Conservation (phyloP, 2,113 vertebrate species). For the Neoarius graeffei region DNA sequence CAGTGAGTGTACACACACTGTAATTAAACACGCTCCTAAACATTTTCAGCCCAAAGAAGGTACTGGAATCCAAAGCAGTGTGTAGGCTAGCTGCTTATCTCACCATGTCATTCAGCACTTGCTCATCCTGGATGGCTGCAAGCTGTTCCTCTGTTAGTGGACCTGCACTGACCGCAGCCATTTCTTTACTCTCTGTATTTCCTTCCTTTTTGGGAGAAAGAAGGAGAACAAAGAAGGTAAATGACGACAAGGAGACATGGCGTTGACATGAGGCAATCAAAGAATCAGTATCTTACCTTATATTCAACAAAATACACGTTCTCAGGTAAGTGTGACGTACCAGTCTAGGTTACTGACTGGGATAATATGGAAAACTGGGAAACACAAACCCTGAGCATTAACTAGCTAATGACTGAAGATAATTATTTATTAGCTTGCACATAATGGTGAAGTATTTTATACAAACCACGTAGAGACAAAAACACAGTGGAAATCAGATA, state of each 20-base stretch:
- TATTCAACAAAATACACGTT: background rate
- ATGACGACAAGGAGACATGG: background rate
- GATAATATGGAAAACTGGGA: background rate
- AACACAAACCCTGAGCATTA: background rate
- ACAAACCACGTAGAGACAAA: background rate
- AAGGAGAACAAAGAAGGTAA: background rate
- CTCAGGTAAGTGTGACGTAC: background rate
- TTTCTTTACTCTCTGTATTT: constrained; percentile 2
- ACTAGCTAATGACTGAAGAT: background rate
- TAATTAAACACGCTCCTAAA: constrained; percentile 21
- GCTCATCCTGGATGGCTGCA: constrained; percentile 86
- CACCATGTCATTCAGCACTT: constrained; percentile 93
- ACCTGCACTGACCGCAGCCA: constrained; percentile 36
- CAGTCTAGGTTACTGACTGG: background rate
- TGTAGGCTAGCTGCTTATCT: constrained; percentile 37
- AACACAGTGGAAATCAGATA: background rate
- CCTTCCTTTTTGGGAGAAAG: background rate
- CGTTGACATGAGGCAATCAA: no score
- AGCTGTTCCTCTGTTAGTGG: constrained; percentile 75
- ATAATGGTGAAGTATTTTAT: background rate
- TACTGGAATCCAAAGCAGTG: constrained; percentile 8
- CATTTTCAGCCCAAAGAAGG: constrained; percentile 41
- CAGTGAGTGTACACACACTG: background rate
- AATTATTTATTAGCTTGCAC: background rate
- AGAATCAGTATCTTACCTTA: background rate